These are phyloP conservation scores for Stigmatopora argus DNA, from an alignment of 2,113 vertebrate genomes.

Conservation along the genomic window DNA sequence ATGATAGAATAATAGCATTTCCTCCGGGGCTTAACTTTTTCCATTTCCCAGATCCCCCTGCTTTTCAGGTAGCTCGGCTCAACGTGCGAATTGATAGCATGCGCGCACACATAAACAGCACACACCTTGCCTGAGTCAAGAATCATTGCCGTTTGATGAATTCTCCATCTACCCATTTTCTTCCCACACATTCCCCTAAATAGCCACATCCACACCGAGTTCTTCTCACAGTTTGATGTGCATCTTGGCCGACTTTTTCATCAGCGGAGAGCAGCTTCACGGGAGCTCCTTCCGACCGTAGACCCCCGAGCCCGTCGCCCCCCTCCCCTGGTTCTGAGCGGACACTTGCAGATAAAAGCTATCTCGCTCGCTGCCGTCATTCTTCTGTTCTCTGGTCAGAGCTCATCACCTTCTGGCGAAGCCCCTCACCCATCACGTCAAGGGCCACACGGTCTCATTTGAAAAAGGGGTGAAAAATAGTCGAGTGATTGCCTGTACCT, in stretches of 20 bases:
- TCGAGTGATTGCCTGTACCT: neutral
- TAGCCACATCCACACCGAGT: conserved; percentile 1
- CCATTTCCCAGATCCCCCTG: conserved; percentile 31
- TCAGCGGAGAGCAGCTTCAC: neutral
- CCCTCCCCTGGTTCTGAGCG: neutral
- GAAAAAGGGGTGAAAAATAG: neutral
- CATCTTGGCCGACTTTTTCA: conserved; percentile 9
- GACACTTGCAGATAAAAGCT: conserved; percentile 8
- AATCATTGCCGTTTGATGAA: conserved; percentile 19
- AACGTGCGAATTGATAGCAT: conserved; percentile 26
- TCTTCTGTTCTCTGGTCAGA: conserved; percentile 3
- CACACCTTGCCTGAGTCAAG: conserved; percentile 4
- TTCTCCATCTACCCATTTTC: conserved; percentile 14
- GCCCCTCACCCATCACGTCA: neutral
- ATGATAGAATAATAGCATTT: conserved; percentile 31
- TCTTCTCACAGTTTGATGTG: conserved; percentile 3
- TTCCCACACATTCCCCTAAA: neutral
- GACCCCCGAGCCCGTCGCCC: neutral
- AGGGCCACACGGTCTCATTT: neutral
- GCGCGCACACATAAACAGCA: conserved; percentile 2
- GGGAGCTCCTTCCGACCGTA: neutral
- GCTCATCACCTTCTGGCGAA: conserved; percentile 1
- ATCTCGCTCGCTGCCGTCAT: neutral
- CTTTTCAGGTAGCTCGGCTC: conserved; percentile 34
- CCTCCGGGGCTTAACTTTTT: conserved; percentile 39